Evolutionary conservation across 2,113 vertebrate species (phyloP).

Genomic region (Nesoenas mayeri): DNA sequence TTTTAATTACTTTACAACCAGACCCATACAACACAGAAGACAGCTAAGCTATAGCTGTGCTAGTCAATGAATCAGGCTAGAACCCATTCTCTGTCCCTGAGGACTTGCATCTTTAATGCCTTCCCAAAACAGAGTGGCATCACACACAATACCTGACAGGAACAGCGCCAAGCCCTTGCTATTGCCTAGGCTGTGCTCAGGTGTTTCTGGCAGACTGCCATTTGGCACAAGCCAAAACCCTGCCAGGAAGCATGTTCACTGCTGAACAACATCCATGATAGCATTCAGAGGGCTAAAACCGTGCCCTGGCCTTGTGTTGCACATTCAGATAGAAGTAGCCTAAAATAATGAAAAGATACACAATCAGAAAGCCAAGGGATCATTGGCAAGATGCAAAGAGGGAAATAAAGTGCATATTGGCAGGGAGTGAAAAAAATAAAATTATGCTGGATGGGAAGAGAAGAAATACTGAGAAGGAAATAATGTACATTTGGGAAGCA

Average conservation of each 20-base stretch:
- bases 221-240: neutral
- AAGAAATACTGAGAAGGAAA: slow-evolving; percentile 19
- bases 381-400: neutral
- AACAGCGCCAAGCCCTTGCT: neutral
- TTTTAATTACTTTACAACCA: neutral
- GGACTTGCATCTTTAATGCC: neutral
- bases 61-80: neutral
- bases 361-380: neutral
- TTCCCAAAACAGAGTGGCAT: neutral
- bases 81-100: neutral
- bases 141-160: neutral
- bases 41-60: neutral
- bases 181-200: neutral
- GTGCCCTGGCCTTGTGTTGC: neutral
- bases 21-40: neutral
- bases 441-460: neutral
- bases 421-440: slow-evolving; percentile 32
- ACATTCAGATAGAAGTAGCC: neutral
- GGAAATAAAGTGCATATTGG: neutral
- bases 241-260: neutral
- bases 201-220: neutral
- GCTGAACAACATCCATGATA: neutral
- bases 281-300: neutral
- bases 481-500: slow-evolving; percentile 19
- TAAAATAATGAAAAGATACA: neutral